Base-by-base conservation (phyloP, 1,140 invertebrate genomes). In the Scaptomyza pallida region DNA sequence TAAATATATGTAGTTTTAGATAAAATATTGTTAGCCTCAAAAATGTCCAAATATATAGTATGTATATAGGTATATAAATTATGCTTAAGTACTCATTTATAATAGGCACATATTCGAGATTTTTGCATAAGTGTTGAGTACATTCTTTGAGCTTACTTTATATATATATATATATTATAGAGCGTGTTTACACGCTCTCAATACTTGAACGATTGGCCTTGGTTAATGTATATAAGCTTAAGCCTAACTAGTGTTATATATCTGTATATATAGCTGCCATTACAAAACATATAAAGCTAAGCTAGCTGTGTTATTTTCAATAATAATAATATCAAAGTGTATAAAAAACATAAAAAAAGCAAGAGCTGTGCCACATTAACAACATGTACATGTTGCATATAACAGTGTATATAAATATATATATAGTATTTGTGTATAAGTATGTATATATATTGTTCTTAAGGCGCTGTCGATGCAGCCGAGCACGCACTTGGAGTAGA, bases 201-300 rank as follows among this genome's bases (percentile, higher is more conserved):
- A 85, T 83, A 85, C 80, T 85, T 85, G 52, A 71, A 86, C 60
- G 74, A 65, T 83, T 83, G 80, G 80, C 76, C 76, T 62, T 59
- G 72, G 44, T 82, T 78, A 75, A 56, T 54, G 40, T 65, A 68
- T 65, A 68, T 45, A 73, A 82, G 72, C 72, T 63, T 56, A 55
- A 72, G 19, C 26, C 40, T 71, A 79, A 50, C 41, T 68, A 74
- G 26, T 30, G 6, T 71, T 61, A 68, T 68, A 44, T 78, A 64
- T 68, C 41, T 51, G 68, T 65, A 61, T 68, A 50, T 51, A 72
- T 65, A 57, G 17, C 30, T 61, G 54, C 5, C 16, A 51, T 62
- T 60, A 68, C 17, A 61, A 69, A 88, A 81, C 86, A 81, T 72
- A 86, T 71, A 79, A 62, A 81, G 76, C 67, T 70, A 43, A 70